Conservation (phyloP, 1,140 invertebrate species). For the Apis dorsata region DNA sequence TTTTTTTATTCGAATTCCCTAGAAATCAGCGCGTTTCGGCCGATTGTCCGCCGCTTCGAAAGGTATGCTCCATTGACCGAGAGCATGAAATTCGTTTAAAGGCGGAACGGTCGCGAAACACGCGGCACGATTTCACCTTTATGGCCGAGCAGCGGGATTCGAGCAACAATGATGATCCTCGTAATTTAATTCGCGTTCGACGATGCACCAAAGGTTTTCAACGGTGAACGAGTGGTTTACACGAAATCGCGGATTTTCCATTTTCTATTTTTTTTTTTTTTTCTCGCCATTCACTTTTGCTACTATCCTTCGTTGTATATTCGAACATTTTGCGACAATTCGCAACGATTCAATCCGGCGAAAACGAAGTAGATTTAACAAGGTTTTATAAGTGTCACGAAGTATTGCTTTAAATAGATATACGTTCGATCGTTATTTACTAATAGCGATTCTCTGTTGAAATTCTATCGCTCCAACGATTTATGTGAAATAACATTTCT, state of each 20-base stretch:
- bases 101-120: neutral
- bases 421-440: too few species aligned
- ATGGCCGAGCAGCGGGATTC: neutral
- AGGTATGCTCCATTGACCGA: neutral
- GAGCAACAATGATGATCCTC: neutral
- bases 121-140: neutral
- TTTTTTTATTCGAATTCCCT: neutral
- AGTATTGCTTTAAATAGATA: too few species aligned
- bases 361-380: too few species aligned
- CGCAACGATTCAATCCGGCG: too few species aligned
- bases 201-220: neutral
- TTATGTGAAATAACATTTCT: too few species aligned
- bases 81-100: neutral
- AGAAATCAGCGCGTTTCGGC: neutral
- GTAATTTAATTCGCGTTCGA: slow-evolving; percentile 8
- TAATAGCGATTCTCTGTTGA: too few species aligned
- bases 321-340: too few species aligned
- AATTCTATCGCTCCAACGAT: too few species aligned
- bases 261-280: neutral
- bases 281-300: too few species aligned
- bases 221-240: neutral
- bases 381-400: too few species aligned
- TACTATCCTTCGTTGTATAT: too few species aligned
- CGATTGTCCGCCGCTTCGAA: neutral
- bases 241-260: slow-evolving; percentile 1